Evolutionary conservation across 2,113 vertebrate genomes (phyloP).

Genomic region (Motacilla alba): DNA sequence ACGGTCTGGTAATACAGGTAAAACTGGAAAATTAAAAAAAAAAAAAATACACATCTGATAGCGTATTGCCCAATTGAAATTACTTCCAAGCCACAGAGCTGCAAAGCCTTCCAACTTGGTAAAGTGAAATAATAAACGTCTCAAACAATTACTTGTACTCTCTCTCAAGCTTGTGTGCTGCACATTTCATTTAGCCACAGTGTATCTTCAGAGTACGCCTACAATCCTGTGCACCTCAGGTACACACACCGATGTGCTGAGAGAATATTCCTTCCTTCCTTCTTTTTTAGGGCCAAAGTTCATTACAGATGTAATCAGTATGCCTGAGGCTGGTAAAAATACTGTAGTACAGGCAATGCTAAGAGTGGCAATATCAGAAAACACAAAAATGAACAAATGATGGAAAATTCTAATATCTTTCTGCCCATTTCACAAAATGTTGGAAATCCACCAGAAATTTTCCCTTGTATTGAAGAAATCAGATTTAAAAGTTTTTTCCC

Average conservation of each 20-base stretch:
- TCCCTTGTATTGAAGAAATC: constrained; percentile 82
- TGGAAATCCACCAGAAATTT: constrained; percentile 84
- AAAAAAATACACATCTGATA: constrained; percentile 68
- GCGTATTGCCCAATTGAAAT: constrained; percentile 75
- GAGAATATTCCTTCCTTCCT: constrained; percentile 64
- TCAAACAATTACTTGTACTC: constrained; percentile 72
- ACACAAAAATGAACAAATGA: constrained; percentile 80
- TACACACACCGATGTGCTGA: constrained; percentile 64
- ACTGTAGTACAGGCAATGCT: constrained; percentile 80
- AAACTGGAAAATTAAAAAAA: constrained; percentile 75
- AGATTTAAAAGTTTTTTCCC: constrained; percentile 82
- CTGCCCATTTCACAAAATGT: constrained; percentile 82
- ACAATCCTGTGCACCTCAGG: constrained; percentile 71
- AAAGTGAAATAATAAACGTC: constrained; percentile 71
- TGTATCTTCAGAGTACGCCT: constrained; percentile 73
- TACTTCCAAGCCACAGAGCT: constrained; percentile 75
- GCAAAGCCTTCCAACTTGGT: constrained; percentile 72
- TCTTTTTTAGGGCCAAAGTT: constrained; percentile 72
- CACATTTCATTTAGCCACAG: constrained; percentile 62
- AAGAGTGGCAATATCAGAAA: constrained; percentile 80
- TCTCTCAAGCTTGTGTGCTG: constrained; percentile 69
- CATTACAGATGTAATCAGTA: constrained; percentile 68
- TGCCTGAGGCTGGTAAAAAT: constrained; percentile 79
- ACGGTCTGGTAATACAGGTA: constrained; percentile 77
- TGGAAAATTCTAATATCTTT: constrained; percentile 84